These are phyloP conservation scores for Paratilapia polleni DNA, from an alignment of 2,113 vertebrate species.

Conservation along the genomic window DNA sequence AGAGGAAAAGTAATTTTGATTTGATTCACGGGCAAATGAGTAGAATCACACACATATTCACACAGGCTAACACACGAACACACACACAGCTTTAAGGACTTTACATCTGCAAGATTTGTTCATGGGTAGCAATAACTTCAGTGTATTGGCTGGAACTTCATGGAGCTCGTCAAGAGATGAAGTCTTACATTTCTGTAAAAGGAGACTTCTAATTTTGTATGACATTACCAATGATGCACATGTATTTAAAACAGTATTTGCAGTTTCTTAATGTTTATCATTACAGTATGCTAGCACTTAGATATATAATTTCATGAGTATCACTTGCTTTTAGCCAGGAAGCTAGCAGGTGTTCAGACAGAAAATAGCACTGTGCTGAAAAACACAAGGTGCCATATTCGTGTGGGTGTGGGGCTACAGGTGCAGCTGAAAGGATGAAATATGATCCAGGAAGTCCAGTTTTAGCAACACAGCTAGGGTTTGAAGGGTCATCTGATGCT, in stretches of 20 bases:
- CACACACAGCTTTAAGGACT: constrained; percentile 22
- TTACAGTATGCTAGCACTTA: no score
- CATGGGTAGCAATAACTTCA: constrained; percentile 17
- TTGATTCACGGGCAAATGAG: constrained; percentile 66
- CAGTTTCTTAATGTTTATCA: not conserved
- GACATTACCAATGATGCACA: no score
- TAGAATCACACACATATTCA: not conserved
- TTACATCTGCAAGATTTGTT: constrained; percentile 47
- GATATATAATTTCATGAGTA: not conserved
- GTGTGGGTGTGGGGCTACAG: not conserved
- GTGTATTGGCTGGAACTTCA: constrained; percentile 41
- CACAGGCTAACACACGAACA: not conserved
- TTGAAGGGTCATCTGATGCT: not conserved
- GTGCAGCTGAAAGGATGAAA: not conserved
- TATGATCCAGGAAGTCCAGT: not conserved
- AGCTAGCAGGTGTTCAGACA: not conserved
- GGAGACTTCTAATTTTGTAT: not conserved
- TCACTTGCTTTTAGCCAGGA: not conserved
- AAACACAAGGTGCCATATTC: not conserved
- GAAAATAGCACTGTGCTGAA: not conserved
- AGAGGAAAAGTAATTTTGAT: constrained; percentile 61
- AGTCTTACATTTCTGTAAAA: constrained; percentile 4
- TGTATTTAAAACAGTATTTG: not conserved
- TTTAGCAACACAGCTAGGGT: not conserved
- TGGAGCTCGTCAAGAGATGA: constrained; percentile 23